Conservation (phyloP, 2,113 vertebrate genomes). For the Vulpes vulpes region DNA sequence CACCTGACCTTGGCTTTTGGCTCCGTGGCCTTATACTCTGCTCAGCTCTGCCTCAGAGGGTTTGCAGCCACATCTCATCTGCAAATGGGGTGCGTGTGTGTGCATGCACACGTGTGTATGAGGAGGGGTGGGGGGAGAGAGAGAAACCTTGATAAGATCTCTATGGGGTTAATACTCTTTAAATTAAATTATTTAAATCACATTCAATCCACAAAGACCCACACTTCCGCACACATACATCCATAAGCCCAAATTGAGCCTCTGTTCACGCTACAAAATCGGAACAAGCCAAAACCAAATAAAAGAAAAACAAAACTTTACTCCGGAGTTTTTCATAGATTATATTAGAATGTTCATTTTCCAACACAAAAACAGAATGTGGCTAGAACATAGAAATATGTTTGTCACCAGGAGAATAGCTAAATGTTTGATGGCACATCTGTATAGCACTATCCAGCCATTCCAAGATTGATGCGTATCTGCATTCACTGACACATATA, state of each 20-base stretch:
- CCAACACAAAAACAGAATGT: neutral
- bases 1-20: neutral
- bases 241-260: neutral
- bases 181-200: conserved; percentile 54
- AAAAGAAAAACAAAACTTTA: neutral
- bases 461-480: neutral
- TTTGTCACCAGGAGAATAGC: neutral
- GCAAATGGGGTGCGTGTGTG: neutral
- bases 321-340: neutral
- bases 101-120: neutral
- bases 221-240: neutral
- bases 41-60: neutral
- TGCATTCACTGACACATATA: neutral
- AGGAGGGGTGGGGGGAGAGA: neutral
- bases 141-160: neutral
- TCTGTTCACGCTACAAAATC: neutral
- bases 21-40: neutral
- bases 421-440: neutral
- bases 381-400: neutral
- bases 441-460: neutral
- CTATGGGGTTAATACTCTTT: neutral
- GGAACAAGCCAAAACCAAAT: neutral
- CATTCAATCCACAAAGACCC: neutral
- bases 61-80: neutral
- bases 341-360: neutral